A percentile compares a stretch with the other conserved stretches of the same genome.
Conservation (phyloP, 1,140 invertebrate species). For the Galleria mellonella region DNA sequence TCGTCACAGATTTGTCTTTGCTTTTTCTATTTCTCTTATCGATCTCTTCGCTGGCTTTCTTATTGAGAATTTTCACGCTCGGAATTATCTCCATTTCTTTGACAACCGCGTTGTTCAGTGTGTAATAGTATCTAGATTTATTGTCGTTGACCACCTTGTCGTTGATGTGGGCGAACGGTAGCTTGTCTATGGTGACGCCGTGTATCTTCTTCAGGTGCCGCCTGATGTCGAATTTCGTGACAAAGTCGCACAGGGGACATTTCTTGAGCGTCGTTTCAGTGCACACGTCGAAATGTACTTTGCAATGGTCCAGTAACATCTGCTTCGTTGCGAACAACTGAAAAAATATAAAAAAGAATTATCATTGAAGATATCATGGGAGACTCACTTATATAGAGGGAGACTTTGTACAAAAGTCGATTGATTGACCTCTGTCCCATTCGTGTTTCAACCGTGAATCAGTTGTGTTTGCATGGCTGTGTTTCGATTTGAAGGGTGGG, state of each 20-base stretch:
- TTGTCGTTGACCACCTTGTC: slow-evolving; percentile 23
- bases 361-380: too few relatives aligned
- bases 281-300: slow-evolving; percentile 45
- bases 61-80: slow-evolving; percentile 43
- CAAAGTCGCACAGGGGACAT: slow-evolving; percentile 45
- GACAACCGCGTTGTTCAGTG: slow-evolving; percentile 18
- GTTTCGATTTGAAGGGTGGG: too few relatives aligned
- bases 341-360: slow-evolving; percentile 17
- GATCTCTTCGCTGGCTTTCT: slow-evolving; percentile 28
- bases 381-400: too few relatives aligned
- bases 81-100: slow-evolving; percentile 44
- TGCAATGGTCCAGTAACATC: slow-evolving; percentile 39
- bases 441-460: too few relatives aligned
- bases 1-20: slow-evolving; percentile 25
- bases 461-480: too few relatives aligned
- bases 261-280: slow-evolving; percentile 38
- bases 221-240: slow-evolving; percentile 22
- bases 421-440: too few relatives aligned
- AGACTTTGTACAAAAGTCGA: too few relatives aligned
- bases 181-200: slow-evolving; percentile 21
- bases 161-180: slow-evolving; percentile 18
- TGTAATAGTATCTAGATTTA: slow-evolving; percentile 33
- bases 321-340: slow-evolving; percentile 48
- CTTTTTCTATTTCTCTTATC: slow-evolving; percentile 30
- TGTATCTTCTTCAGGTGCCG: slow-evolving; percentile 32